Percentiles rank a stretch among this genome's conserved stretches.
Evolutionary conservation across 2,797 vertebrate species (phyloP).

Genomic region (Macrochelys suwanniensis): DNA sequence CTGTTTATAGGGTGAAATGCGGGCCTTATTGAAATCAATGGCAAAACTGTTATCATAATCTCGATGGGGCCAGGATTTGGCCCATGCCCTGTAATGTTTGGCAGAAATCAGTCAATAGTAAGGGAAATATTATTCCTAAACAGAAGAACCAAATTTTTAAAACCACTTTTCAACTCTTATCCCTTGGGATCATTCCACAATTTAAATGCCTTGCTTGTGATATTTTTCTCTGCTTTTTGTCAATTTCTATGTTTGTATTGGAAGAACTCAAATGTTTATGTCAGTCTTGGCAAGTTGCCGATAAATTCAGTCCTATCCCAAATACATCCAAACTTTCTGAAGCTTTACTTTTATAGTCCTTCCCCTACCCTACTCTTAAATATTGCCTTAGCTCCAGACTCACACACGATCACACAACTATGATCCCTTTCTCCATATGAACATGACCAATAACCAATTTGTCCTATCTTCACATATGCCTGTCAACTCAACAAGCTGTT

Average conservation of each 20-base stretch:
- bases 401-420: not conserved
- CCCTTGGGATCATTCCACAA: constrained; percentile 61
- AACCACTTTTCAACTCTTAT: constrained; percentile 66
- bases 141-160: constrained; percentile 19
- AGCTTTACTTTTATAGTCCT: not conserved
- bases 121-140: constrained; percentile 36
- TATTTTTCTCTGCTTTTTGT: constrained; percentile 42
- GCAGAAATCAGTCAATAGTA: constrained; percentile 12
- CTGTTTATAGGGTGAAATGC: not conserved
- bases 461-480: not conserved
- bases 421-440: not conserved
- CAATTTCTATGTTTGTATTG: not conserved
- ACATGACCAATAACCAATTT: not conserved
- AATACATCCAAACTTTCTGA: not conserved
- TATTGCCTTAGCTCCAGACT: not conserved
- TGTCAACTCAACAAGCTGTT: not conserved
- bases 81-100: constrained; percentile 14
- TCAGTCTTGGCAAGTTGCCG: not conserved
- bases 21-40: not conserved
- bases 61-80: constrained; percentile 16
- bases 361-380: not conserved
- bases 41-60: not conserved
- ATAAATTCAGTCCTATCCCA: not conserved
- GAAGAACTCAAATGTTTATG: not conserved
- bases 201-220: constrained; percentile 57